Evolutionary conservation across 2,113 vertebrate species (phyloP), one percentile per base, ranked within the genome.

Genomic region (Lamprologus speciosus): DNA sequence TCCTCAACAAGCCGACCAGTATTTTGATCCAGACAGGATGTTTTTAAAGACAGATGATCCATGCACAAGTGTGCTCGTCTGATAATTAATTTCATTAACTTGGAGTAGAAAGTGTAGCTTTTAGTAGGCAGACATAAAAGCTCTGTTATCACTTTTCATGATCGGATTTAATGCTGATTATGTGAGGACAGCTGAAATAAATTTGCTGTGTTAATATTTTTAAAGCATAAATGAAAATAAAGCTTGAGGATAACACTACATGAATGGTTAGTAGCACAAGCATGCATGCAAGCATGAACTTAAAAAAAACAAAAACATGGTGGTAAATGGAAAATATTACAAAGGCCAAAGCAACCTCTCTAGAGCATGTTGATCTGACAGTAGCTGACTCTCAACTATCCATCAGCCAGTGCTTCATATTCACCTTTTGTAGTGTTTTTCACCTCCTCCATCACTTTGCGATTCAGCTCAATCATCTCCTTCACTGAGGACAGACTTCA

Each of bases 21-120:
- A 63, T 84, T 75, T 86, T 51, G 26, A 78, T 78, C 73, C 23
- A 51, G 85, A 78, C 37, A 80, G 9, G 40, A 40, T 80, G 9
- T 81, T 90, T 90, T 92, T 87, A 91, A 94, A 91, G 91, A 90
- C 85, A 86, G 70, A 83, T 85, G 80, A 91, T 88, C 85, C 79
- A 40, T 70, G 60, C 83, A 87, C 35, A 58, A 16, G 40, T 90
- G 87, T 83, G 87, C 94, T 92, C 37, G 73, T 85, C 89, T 91
- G 90, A 84, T 90, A 87, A 92, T 93, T 86, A 85, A 85, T 88
- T 89, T 85, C 81, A 50, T 55, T 85, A 85, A 90, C 83, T 85
- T 81, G 58, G 81, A 50, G 85, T 65, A 88, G 87, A 91, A 84
- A 85, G 33, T 16, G 26, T 37, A 26, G 31, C 86, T 89, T 53